Evolutionary conservation across 1,140 invertebrate species (phyloP), one percentile per base, ranked within the genome.

Genomic region (Zaprionus africanus): DNA sequence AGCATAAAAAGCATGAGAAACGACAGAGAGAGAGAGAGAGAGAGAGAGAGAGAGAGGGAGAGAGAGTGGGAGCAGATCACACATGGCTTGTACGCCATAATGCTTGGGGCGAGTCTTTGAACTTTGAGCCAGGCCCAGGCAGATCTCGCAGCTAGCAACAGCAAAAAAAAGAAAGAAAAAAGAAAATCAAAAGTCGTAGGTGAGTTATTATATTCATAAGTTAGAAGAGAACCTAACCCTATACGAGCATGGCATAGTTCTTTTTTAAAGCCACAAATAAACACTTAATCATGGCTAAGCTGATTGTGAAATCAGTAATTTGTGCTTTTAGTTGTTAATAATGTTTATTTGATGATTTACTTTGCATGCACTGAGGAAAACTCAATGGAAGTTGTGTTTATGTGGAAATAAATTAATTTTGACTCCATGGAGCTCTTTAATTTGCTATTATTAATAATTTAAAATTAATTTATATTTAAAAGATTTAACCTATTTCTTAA

Each of bases 21-120:
- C n/a, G 41, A 12, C 46, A 51, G 46, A 24, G 19, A 19, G 1
- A 51, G 46, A 51, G 2, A 3, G 1, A 0, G 0, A 9, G 15
- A 43, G 43, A 46, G 36, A 53, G 24, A 61, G n/a, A 43, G 54
- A 53, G 4, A 36, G 31, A 9, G n/a, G 11, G 19, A 51, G 46
- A 17, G 19, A 51, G 2, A 51, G 46, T 7, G 19, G 49, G 31
- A 62, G 13, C 7, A 24, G 43, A 24, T 7, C 41, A 46, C n/a
- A 46, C 41, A 46, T n/a, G 13, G 13, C 13, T 13, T 38, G 36
- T 38, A 51, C 60, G 38, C 36, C 54, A 58, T 38, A 66, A 58
- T 49, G 22, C 38, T 24, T 24, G 9, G 19, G 46, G 46, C 36
- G 24, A 69, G 71, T 74, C 76, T 78, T 74, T 78, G 76, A 78